Conservation (phyloP, 2,797 vertebrate species). For the Masticophis lateralis region DNA sequence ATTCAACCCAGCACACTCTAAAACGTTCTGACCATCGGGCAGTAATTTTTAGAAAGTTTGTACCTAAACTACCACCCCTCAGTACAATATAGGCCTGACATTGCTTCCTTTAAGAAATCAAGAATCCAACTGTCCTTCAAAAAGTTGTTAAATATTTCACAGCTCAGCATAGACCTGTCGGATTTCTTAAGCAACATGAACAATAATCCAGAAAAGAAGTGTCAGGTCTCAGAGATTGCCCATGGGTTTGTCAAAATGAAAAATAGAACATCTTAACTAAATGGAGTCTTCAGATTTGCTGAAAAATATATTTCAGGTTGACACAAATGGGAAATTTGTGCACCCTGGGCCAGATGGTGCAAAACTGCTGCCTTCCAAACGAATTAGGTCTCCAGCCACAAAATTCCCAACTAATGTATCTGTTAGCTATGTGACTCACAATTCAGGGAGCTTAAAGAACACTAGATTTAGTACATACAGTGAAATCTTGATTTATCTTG, state of each 20-base stretch:
- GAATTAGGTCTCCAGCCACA: neutral
- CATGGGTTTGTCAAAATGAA: neutral
- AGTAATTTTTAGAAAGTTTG: neutral
- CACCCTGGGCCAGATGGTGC: neutral
- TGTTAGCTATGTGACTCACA: neutral
- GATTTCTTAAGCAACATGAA: neutral
- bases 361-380: neutral
- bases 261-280: neutral
- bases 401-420: neutral
- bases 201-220: neutral
- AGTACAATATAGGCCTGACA: neutral
- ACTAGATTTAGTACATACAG: neutral
- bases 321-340: neutral
- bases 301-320: neutral
- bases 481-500: neutral
- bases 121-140: neutral
- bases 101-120: neutral
- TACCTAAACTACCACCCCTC: neutral
- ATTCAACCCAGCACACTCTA: neutral
- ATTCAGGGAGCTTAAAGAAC: neutral
- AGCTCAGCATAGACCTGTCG: neutral
- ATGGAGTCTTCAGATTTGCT: neutral
- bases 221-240: neutral
- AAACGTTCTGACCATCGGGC: neutral
- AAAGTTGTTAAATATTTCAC: neutral